Evolutionary conservation across 2,113 vertebrate species (phyloP), one percentile per base, ranked within the genome.

Genomic region (Eonycteris spelaea): DNA sequence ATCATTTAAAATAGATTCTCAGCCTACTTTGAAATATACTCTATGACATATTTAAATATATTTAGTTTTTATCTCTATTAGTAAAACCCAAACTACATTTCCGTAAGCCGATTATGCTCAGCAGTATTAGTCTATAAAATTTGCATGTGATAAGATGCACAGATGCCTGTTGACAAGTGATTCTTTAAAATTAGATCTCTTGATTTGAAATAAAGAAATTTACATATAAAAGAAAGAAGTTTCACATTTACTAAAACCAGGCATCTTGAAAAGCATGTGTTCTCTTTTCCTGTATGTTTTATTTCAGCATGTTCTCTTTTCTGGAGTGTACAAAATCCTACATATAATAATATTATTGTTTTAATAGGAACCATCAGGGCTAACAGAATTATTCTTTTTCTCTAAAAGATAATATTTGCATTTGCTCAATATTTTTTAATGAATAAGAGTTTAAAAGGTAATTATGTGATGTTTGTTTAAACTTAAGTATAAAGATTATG

Each of bases 181-280:
- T 61, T 88, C 51, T 70, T 93, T 91, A 89, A 93, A 86, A 93
- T 88, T 86, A 93, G 74, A 83, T 43, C 53, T 94, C 93, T 91
- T 89, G 57, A 82, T 78, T 63, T 90, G 79, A 96, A 95, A 93
- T 68, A 40, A 61, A 80, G 74, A 79, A 70, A 51, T 30, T 43
- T 53, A 74, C 65, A 90, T 33, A 71, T 59, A 70, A 71, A 83
- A 82, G 53, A 85, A 85, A 73, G 65, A 75, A 35, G 10, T 53
- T 85, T 80, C 63, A 80, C 86, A 45, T 71, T 78, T 91, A 88
- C 40, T 65, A 87, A 89, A 91, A 55, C 28, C 19, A 57, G 45
- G 70, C 40, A 89, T 84, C 55, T 43, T 83, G 73, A 59, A 91
- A 88, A 79, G 19, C 86, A 86, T 12, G 30, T 30, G 57, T 70